Evolutionary conservation across 2,888 invertebrate genomes (phyloP).

Genomic region (Drosophila meridiana): DNA sequence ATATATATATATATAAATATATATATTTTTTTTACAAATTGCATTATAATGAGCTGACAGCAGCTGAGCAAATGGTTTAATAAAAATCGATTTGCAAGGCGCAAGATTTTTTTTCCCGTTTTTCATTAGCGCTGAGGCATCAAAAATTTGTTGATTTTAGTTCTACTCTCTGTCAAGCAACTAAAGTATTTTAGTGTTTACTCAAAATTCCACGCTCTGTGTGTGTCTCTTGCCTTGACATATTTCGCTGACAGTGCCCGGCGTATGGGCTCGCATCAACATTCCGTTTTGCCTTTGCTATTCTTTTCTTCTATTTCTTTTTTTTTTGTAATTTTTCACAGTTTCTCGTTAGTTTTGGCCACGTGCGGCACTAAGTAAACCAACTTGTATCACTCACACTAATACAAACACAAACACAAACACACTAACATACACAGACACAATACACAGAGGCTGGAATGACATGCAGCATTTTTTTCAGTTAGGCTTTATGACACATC

Average conservation of each 20-base stretch:
- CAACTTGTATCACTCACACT: slow-evolving; percentile 34
- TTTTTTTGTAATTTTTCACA: slow-evolving; percentile 28
- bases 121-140: slow-evolving; percentile 1
- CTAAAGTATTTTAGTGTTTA: slow-evolving; percentile 51
- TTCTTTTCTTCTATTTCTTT: slow-evolving; percentile 2
- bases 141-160: slow-evolving; percentile 4
- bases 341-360: slow-evolving; percentile 56
- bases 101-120: slow-evolving; percentile 2
- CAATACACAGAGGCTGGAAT: slow-evolving; percentile 21
- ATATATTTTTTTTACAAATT: slow-evolving; percentile 7
- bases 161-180: slow-evolving; percentile 5
- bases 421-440: slow-evolving; percentile 23
- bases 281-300: not conserved
- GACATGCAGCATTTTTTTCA: slow-evolving; percentile 50
- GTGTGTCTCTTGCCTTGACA: slow-evolving; percentile 64
- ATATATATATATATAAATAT: not conserved
- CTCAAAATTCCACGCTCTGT: slow-evolving; percentile 29
- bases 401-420: slow-evolving; percentile 30
- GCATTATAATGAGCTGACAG: slow-evolving; percentile 33
- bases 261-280: slow-evolving; percentile 27
- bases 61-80: slow-evolving; percentile 11
- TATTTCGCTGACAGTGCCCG: slow-evolving; percentile 54
- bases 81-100: slow-evolving; percentile 45
- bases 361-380: slow-evolving; percentile 54
- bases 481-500: slow-evolving; percentile 72